Evolutionary conservation across 2,113 vertebrate genomes (phyloP), one percentile per base, ranked within the genome.

Genomic region (Protobothrops mucrosquamatus): DNA sequence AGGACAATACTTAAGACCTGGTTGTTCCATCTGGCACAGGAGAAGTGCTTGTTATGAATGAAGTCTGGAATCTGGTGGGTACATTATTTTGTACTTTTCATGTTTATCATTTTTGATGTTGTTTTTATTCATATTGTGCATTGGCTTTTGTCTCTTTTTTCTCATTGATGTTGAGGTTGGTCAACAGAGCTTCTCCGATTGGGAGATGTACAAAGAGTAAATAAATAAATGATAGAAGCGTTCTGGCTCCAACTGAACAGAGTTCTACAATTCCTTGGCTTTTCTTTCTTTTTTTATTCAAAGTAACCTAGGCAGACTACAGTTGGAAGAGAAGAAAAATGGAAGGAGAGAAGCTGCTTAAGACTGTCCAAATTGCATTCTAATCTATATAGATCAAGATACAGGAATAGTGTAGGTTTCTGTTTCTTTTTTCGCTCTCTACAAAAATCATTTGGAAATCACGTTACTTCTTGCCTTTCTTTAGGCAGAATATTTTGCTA

Each of bases 391-490:
- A 26, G 74, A 6, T 46, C 55, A 86, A 54, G 24, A 85, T 54
- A n/a, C 9, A 24, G 46, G 43, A 26, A 57, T 11, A 5, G 15
- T 46, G 3, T 22, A 81, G 23, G 11, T 39, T 52, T 48, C 29
- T 10, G 46, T 85, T 34, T 29, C 22, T 29, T 18, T 20, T 7
- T 29, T 26, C 54, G 15, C 18, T 0, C 4, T 34, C 9, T 43
- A n/a, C 61, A 92, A 10, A 88, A 54, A 51, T 29, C 46, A 20
- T 39, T 64, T 74, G 24, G 48, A 69, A 51, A 48, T 54, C 29
- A 12, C n/a, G 55, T 69, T 92, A 93, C 85, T 85, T 92, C 90
- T 91, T 94, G n/a, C 29, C 85, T 91, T 92, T 95, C 46, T 90
- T 94, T 94, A 94, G 39, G 55, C 22, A 87, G 8, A 43, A 43